Conservation (phyloP, 2,888 invertebrate species). For the Sphaeridia pumilis region DNA sequence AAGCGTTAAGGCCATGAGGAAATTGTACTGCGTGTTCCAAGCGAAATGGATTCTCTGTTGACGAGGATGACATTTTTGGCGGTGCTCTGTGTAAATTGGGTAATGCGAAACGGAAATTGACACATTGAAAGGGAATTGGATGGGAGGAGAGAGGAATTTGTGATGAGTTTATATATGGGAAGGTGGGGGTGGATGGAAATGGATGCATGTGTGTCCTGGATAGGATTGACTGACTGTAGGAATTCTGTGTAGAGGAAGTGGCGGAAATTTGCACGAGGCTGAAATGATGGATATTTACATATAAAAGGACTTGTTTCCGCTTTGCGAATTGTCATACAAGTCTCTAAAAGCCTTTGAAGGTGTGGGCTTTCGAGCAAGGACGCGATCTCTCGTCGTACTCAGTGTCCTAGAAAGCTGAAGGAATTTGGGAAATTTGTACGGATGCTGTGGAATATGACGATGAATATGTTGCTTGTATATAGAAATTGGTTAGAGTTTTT, state of each 20-base stretch:
- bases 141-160: not conserved
- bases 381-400: too few species aligned
- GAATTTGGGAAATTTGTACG: not conserved
- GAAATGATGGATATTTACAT: too few species aligned
- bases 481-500: too few species aligned
- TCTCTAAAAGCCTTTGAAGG: too few species aligned
- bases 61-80: not conserved
- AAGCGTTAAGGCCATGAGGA: not conserved
- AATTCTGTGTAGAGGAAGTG: not conserved
- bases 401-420: not conserved
- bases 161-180: not conserved
- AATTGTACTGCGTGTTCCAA: not conserved
- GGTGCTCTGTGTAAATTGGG: not conserved
- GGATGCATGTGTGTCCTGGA: not conserved
- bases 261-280: not conserved
- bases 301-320: too few species aligned
- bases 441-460: not conserved
- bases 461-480: not conserved
- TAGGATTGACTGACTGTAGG: not conserved
- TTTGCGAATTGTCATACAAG: too few species aligned
- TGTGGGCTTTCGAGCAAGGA: too few species aligned
- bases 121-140: constrained; percentile 1
- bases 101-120: constrained; percentile 1
- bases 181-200: not conserved
- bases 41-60: not conserved